Conservation (phyloP, 2,888 invertebrate species). For the Oligia strigilis region DNA sequence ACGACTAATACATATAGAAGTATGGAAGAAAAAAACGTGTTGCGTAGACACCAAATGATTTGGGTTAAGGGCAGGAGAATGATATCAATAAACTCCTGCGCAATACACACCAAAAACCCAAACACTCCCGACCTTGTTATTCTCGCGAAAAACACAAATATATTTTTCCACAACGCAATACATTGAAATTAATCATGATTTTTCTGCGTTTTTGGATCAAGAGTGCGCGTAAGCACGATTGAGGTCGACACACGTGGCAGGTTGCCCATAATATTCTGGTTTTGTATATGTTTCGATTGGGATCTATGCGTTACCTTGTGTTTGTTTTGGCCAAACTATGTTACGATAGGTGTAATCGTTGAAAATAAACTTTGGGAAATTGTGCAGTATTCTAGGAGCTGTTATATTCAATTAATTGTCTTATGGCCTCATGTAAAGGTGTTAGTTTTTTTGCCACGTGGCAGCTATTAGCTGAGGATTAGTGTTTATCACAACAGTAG, state of each 20-base stretch:
- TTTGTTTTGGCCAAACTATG: slow-evolving; percentile 35
- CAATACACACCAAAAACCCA: slow-evolving; percentile 5
- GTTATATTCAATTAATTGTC: too few species aligned
- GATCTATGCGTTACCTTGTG: slow-evolving; percentile 22
- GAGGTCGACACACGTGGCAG: slow-evolving; percentile 55
- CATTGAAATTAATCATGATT: slow-evolving; percentile 14
- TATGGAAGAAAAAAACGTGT: too few species aligned
- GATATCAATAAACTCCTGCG: slow-evolving; percentile 17
- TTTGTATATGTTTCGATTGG: slow-evolving; percentile 28
- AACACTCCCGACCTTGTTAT: slow-evolving; percentile 34
- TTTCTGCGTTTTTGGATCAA: slow-evolving; percentile 47
- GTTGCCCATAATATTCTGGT: slow-evolving; percentile 37
- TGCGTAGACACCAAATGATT: too few species aligned
- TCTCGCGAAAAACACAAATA: slow-evolving; percentile 2
- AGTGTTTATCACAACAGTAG: too few species aligned
- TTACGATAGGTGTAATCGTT: slow-evolving; percentile 5
- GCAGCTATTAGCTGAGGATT: too few species aligned
- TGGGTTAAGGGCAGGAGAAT: background rate
- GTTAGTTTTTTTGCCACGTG: too few species aligned
- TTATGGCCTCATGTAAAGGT: too few species aligned
- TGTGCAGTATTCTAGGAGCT: background rate
- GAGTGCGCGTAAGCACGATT: background rate
- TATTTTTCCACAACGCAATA: slow-evolving; percentile 42
- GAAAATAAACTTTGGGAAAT: slow-evolving; percentile 16
- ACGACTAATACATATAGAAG: too few species aligned